Evolutionary conservation across 2,888 invertebrate genomes (phyloP).

Genomic region (Halictus quadricinctus): DNA sequence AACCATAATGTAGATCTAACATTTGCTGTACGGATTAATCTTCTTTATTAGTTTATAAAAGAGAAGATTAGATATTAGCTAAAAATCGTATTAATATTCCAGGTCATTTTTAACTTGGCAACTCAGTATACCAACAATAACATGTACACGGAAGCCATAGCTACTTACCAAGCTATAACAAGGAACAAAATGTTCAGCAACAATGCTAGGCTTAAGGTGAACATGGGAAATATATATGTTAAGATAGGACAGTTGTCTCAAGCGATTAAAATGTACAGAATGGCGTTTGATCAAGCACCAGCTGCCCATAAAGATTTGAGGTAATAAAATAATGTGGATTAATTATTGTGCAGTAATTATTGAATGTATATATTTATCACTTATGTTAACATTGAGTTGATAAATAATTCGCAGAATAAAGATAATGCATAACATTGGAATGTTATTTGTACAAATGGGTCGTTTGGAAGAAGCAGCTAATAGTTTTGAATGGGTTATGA

Average conservation of each 20-base stretch:
- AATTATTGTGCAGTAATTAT: neutral
- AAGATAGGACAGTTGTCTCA: constrained; percentile 96
- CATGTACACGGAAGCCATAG: constrained; percentile 97
- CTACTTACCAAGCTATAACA: constrained; percentile 96
- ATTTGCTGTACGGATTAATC: constrained; percentile 88
- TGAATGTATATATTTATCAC: neutral
- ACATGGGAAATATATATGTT: constrained; percentile 99
- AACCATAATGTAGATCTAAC: constrained; percentile 97
- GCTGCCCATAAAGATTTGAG: constrained; percentile 96
- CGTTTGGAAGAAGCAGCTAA: constrained; percentile 98
- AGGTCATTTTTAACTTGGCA: constrained; percentile 98
- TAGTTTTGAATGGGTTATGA: constrained; percentile 99
- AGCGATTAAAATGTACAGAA: constrained; percentile 98
- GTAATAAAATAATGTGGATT: constrained; percentile 79
- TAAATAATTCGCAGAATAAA: constrained; percentile 87
- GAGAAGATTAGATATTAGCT: neutral
- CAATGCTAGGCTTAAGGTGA: constrained; percentile 96
- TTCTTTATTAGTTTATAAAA: neutral
- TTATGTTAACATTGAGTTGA: constrained; percentile 59
- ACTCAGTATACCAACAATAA: constrained; percentile 97
- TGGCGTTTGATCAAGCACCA: constrained; percentile 98
- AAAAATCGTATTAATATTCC: constrained; percentile 8
- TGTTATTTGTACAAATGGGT: constrained; percentile 97
- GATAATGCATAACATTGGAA: constrained; percentile 98
- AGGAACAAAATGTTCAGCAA: constrained; percentile 97